A percentile compares a stretch with the other conserved stretches of the same genome.
These are phyloP conservation scores for Leptopterna dolabrata DNA, from an alignment of 2,888 invertebrate genomes.

Conservation along the genomic window DNA sequence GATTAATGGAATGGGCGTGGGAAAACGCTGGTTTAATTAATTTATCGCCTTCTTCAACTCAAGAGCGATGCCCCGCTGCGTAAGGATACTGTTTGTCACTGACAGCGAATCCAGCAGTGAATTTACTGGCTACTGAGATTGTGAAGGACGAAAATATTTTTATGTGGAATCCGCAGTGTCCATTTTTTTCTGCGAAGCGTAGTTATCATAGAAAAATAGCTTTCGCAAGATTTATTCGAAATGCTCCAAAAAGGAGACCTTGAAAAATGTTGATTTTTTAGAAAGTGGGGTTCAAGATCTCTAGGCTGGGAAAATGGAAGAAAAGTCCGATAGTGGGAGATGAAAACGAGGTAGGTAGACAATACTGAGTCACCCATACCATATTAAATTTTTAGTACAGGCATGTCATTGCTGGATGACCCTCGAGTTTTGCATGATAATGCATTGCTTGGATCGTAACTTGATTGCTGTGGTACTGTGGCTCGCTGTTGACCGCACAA, in stretches of 20 bases:
- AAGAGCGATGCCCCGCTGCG: not conserved
- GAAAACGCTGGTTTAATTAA: conserved; percentile 51
- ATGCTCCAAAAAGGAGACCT: not conserved
- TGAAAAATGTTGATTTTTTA: not conserved
- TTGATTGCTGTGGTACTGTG: too few species aligned
- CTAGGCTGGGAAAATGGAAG: not conserved
- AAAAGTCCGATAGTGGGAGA: too few species aligned
- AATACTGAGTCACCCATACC: too few species aligned
- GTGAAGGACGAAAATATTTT: conserved; percentile 15
- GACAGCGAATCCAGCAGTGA: not conserved
- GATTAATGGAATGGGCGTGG: conserved; percentile 48
- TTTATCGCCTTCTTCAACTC: conserved; percentile 48
- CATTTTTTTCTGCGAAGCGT: not conserved
- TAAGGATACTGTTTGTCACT: conserved; percentile 33
- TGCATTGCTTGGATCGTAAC: too few species aligned
- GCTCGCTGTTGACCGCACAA: too few species aligned
- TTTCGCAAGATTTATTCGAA: not conserved
- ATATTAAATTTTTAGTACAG: too few species aligned
- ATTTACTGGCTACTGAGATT: conserved; percentile 24
- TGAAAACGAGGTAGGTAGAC: too few species aligned
- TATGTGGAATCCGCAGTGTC: conserved; percentile 26
- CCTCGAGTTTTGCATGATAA: too few species aligned
- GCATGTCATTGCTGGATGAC: too few species aligned
- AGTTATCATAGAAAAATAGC: not conserved
- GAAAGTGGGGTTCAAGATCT: not conserved